Evolutionary conservation across 2,797 vertebrate species (phyloP), one percentile per base, ranked within the genome.

Genomic region (Heterohyrax brucei): DNA sequence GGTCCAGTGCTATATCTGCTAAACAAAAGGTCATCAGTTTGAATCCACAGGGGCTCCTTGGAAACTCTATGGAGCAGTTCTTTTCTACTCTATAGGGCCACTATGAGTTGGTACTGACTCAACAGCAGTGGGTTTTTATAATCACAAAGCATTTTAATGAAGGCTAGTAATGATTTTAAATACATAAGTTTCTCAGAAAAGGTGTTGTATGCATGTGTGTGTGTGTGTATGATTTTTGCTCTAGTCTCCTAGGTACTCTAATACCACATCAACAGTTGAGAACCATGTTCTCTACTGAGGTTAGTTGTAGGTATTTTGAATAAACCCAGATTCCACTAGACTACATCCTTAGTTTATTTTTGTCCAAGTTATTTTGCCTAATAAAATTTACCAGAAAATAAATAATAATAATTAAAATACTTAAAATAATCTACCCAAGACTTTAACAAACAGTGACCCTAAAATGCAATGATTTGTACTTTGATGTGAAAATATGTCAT

Each of bases 161-260:
- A 85, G 8, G 18, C 22, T 75, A 70, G 18, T 14, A 87, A 10
- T 82, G 56, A 33, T 56, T 89, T 62, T 46, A 87, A 93, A 84
- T 59, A 61, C 56, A 59, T 3, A 93, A 82, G 78, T 14, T 5
- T 91, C 46, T 89, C 64, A 68, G 81, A 93, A 14, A 80, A 86
- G 26, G 7, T 9, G 6, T 39, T 68, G 3, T 2, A 59, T 39
- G 39, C 39, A 39, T 39, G 39, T 39, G 39, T 39, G 39, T 39
- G 39, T 39, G 39, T 39, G 39, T 39, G 39, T 39, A 39, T 39
- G 39, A 39, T 39, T 39, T 39, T 39, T 3, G 3, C 80, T 4
- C 7, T 68, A 46, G 9, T 76, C 7, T 44, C 22, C 12, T 79
- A 19, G 75, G 28, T 79, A 88, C 62, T 19, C 76, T 80, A 56